These are phyloP conservation scores for Pogonus chalceus DNA, from an alignment of 1,140 invertebrate genomes.

Conservation along the genomic window DNA sequence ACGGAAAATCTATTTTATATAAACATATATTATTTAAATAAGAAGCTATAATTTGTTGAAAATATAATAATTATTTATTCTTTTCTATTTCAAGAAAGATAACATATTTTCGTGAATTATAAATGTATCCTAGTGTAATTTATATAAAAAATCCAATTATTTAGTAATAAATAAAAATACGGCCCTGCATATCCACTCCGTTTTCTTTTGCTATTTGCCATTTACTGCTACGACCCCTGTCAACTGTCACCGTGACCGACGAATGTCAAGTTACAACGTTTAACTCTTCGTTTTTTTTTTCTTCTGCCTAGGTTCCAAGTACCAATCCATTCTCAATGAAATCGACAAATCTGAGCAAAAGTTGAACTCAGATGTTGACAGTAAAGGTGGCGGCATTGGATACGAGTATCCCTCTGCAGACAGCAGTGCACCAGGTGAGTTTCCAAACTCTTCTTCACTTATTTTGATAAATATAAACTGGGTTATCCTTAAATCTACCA, in stretches of 20 bases:
- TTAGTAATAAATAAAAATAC: too few relatives aligned
- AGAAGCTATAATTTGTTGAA: too few relatives aligned
- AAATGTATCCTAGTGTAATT: too few relatives aligned
- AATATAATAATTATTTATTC: too few relatives aligned
- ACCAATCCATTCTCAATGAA: slow-evolving; percentile 57
- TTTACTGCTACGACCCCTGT: slow-evolving; percentile 9
- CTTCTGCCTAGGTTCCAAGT: slow-evolving; percentile 44
- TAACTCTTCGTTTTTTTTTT: slow-evolving; percentile 11
- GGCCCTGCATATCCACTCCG: too few relatives aligned
- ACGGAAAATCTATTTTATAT: too few relatives aligned
- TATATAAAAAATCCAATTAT: too few relatives aligned
- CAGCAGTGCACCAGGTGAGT: slow-evolving; percentile 21
- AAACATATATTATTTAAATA: too few relatives aligned
- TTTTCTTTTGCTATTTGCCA: too few relatives aligned
- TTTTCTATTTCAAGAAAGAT: too few relatives aligned
- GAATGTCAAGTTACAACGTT: background rate
- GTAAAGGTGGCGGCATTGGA: slow-evolving; percentile 30
- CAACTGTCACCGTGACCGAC: background rate
- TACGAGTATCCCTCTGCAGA: slow-evolving; percentile 27
- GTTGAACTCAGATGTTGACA: slow-evolving; percentile 40
- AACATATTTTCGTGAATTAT: too few relatives aligned
- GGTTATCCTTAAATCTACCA: background rate
- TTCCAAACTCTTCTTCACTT: background rate
- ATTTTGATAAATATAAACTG: background rate
- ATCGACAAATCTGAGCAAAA: slow-evolving; percentile 61